Evolutionary conservation across 92 coral and sea anemone genomes (phyloP).

Genomic region (Palythoa grandiflora): DNA sequence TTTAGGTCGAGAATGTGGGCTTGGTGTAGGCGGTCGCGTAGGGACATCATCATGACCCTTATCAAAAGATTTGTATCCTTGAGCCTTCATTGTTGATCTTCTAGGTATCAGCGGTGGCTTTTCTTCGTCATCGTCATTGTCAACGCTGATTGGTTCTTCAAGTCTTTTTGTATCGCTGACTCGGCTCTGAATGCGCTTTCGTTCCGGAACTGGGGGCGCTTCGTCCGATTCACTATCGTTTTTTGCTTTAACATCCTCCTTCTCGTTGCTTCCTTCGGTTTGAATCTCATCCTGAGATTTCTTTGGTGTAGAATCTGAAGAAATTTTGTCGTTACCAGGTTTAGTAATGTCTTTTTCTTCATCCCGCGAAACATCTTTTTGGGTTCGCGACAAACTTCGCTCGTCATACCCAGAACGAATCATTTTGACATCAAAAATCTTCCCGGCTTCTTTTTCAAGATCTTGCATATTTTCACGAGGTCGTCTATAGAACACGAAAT

Average conservation of each 20-base stretch:
- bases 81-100: slow-evolving; percentile 5
- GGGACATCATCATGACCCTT: not conserved
- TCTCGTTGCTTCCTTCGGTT: not conserved
- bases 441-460: slow-evolving; percentile 42
- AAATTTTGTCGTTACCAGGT: not conserved
- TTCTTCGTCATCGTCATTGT: slow-evolving; percentile 12
- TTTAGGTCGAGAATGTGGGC: slow-evolving; percentile 6
- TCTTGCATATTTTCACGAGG: slow-evolving; percentile 40
- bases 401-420: slow-evolving; percentile 43
- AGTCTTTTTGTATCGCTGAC: not conserved
- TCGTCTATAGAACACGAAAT: slow-evolving; percentile 40
- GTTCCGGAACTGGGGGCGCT: not conserved
- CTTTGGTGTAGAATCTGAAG: not conserved
- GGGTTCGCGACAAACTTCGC: slow-evolving; percentile 8
- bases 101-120: slow-evolving; percentile 41
- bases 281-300: not conserved
- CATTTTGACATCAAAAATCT: slow-evolving; percentile 39
- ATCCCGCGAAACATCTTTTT: not conserved
- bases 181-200: not conserved
- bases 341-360: not conserved
- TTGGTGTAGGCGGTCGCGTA: not conserved
- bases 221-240: not conserved
- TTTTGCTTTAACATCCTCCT: not conserved
- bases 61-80: slow-evolving; percentile 1
- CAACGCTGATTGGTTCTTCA: not conserved